Percentiles rank a stretch among this genome's conserved stretches.
phyloP scores from a whole-genome alignment of 2,888 invertebrate genomes.

The Myopa testacea region DNA sequence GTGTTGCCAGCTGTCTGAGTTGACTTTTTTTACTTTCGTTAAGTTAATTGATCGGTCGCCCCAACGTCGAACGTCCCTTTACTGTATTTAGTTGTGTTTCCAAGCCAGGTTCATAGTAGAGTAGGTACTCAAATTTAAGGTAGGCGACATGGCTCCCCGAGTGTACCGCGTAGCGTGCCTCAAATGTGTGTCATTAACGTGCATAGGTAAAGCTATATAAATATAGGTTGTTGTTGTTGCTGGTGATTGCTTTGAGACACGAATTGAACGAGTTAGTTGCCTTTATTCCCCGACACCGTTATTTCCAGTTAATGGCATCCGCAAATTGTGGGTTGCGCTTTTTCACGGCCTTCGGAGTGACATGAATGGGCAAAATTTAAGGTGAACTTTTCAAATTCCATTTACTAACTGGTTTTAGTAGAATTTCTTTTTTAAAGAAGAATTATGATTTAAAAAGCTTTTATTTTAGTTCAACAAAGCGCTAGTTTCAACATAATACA shows the following conservation, averaged over 20 bases:
- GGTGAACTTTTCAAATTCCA: too few species aligned
- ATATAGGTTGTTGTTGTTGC: neutral
- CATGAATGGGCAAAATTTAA: too few species aligned
- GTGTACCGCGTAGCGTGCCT: neutral
- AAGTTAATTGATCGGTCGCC: conserved; percentile 29
- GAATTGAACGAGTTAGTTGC: neutral
- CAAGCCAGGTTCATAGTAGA: neutral
- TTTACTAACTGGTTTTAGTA: too few species aligned
- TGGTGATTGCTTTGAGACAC: neutral
- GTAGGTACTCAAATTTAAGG: neutral
- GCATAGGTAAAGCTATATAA: neutral
- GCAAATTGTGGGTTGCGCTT: neutral
- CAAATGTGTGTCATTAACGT: conserved; percentile 19
- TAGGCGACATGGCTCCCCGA: neutral
- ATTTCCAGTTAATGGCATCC: conserved; percentile 1
- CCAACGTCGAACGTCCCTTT: neutral
- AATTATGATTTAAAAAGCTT: too few species aligned
- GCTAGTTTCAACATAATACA: too few species aligned
- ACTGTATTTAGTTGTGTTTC: neutral
- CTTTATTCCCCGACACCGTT: neutral
- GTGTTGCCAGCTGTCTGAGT: neutral
- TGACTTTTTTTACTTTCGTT: conserved; percentile 28
- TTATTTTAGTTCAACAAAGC: too few species aligned
- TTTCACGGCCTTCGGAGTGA: too few species aligned
- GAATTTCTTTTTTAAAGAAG: too few species aligned